Evolutionary conservation across 1,140 invertebrate genomes (phyloP).

Genomic region (Akabosia matsudoensis): DNA sequence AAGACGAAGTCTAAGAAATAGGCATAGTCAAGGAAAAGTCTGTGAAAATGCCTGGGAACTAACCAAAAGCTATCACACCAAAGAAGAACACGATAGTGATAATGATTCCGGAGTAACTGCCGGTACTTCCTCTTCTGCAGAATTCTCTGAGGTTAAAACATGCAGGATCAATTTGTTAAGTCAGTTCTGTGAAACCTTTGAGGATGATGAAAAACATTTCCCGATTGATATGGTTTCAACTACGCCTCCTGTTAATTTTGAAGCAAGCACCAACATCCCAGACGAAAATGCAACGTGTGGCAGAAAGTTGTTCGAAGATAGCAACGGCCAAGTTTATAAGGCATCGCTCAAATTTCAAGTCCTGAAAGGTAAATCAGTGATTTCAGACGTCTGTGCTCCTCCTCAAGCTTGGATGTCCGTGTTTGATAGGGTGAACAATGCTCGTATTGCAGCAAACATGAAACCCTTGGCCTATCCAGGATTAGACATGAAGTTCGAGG

Average conservation of each 20-base stretch:
- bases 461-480: background rate
- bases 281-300: too few relatives aligned
- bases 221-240: too few relatives aligned
- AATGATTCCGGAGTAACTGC: background rate
- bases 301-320: too few relatives aligned
- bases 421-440: background rate
- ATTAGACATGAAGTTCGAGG: too few relatives aligned
- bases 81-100: background rate
- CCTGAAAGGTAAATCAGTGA: too few relatives aligned
- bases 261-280: too few relatives aligned
- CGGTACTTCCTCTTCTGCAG: background rate
- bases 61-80: background rate
- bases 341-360: too few relatives aligned
- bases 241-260: too few relatives aligned
- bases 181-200: background rate
- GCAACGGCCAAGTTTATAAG: too few relatives aligned
- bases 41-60: background rate
- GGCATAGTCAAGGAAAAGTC: background rate
- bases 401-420: background rate
- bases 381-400: too few relatives aligned
- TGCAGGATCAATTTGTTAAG: background rate
- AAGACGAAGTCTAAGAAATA: conserved; percentile 8
- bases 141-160: background rate
- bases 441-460: background rate
- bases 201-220: background rate